Conservation (phyloP, 2,113 vertebrate species). For the Miniopterus natalensis region DNA sequence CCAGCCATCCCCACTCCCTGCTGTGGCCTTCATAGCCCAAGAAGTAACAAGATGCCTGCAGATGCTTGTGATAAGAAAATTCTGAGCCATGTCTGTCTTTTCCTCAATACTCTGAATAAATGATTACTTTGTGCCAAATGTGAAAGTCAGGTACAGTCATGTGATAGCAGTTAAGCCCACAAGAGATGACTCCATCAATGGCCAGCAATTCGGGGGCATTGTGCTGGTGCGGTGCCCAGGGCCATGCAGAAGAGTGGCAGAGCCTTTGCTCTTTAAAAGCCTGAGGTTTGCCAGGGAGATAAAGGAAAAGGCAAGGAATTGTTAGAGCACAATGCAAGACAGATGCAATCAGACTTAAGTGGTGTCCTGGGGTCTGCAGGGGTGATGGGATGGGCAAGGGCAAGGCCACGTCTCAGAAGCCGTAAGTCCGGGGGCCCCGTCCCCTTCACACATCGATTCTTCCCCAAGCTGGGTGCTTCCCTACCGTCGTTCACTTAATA, state of each 20-base stretch:
- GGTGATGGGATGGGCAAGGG: accelerated
- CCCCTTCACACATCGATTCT: accelerated
- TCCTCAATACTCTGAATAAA: neutral
- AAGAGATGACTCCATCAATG: neutral
- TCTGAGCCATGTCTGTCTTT: neutral
- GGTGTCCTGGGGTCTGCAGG: neutral
- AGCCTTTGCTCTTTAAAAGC: neutral
- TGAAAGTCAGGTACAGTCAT: neutral
- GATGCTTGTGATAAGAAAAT: neutral
- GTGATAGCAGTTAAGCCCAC: neutral
- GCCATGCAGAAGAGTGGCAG: neutral
- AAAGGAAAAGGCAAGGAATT: neutral
- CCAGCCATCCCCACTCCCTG: neutral
- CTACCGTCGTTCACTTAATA: accelerated
- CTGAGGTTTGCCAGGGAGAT: neutral
- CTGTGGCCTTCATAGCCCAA: neutral
- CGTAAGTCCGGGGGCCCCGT: accelerated
- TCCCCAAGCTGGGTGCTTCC: accelerated
- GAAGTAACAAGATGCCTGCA: neutral
- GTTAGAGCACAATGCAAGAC: neutral
- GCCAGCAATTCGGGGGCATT: accelerated
- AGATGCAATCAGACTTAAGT: neutral
- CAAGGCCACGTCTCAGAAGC: neutral
- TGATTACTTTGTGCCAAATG: neutral
- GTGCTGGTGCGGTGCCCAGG: neutral